These are phyloP conservation scores for Acrobasis repandana DNA, from an alignment of 2,888 invertebrate genomes.

Conservation along the genomic window DNA sequence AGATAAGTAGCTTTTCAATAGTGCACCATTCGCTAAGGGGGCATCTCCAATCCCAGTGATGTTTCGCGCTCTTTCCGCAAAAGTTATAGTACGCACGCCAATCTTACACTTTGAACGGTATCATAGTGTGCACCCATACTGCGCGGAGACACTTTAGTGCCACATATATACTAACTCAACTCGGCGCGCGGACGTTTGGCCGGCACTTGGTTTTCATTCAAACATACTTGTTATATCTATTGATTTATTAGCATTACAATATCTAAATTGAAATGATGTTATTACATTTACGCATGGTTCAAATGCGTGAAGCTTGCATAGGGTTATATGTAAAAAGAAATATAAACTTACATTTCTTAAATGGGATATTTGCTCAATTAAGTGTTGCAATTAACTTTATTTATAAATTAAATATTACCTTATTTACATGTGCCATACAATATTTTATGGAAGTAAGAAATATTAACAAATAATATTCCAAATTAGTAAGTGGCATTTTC, in stretches of 20 bases:
- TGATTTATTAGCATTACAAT: too few relatives aligned
- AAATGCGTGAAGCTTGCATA: too few relatives aligned
- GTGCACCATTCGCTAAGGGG: neutral
- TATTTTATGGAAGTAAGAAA: neutral
- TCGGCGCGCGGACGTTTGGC: neutral
- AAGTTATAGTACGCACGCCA: slow-evolving; percentile 53
- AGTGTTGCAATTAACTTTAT: too few relatives aligned
- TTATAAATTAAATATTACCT: neutral
- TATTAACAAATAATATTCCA: neutral
- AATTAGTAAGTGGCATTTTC: too few relatives aligned
- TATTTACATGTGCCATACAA: neutral
- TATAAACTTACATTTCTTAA: too few relatives aligned
- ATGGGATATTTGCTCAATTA: too few relatives aligned
- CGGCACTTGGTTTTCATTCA: slow-evolving; percentile 1
- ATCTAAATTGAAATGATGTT: too few relatives aligned
- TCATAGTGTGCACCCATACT: slow-evolving; percentile 46
- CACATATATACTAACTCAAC: slow-evolving; percentile 35
- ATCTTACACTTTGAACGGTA: slow-evolving; percentile 43
- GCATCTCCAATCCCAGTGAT: slow-evolving; percentile 31
- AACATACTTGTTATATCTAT: neutral
- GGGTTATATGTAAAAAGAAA: too few relatives aligned
- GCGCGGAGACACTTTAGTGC: slow-evolving; percentile 45
- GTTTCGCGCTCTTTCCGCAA: slow-evolving; percentile 49
- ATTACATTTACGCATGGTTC: too few relatives aligned
- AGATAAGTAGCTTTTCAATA: neutral